Conservation (phyloP, 2,797 vertebrate genomes). For the Merluccius polli region DNA sequence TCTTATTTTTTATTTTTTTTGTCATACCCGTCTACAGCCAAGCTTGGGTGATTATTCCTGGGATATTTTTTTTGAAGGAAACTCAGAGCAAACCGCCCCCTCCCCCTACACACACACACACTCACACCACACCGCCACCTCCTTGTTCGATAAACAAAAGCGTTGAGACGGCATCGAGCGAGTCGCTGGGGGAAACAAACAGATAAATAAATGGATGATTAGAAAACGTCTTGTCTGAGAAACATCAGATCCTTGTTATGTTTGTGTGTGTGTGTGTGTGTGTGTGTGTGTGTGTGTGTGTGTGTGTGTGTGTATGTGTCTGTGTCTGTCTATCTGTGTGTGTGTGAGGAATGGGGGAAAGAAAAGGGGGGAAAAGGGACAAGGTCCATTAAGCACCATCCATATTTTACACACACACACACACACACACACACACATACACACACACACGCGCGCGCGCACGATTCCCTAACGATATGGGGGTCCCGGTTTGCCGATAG, state of each 20-base stretch:
- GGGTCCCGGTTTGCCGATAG: slow-evolving; percentile 26
- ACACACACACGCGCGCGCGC: too few species aligned
- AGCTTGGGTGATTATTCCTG: slow-evolving; percentile 53
- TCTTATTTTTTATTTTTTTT: background rate
- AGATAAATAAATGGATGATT: slow-evolving; percentile 41
- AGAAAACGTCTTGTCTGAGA: slow-evolving; percentile 16
- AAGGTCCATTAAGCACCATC: slow-evolving; percentile 28
- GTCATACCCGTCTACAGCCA: slow-evolving; percentile 9
- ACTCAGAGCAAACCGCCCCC: slow-evolving; percentile 12
- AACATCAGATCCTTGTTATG: slow-evolving; percentile 16
- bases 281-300: too few species aligned
- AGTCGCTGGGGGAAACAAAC: slow-evolving; percentile 36
- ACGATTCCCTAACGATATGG: too few species aligned
- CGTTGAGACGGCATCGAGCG: background rate
- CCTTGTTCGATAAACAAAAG: slow-evolving; percentile 44
- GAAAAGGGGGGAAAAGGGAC: too few species aligned
- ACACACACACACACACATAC: slow-evolving; percentile 12
- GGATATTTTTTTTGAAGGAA: slow-evolving; percentile 40
- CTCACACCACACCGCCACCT: slow-evolving; percentile 16
- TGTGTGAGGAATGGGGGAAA: too few species aligned
- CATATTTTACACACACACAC: slow-evolving; percentile 31
- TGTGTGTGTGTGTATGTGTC: too few species aligned
- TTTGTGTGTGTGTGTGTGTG: too few species aligned
- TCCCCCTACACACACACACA: background rate
- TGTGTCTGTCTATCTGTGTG: too few species aligned